Conservation (phyloP, 2,113 vertebrate species). For the Nansenia antarctica region DNA sequence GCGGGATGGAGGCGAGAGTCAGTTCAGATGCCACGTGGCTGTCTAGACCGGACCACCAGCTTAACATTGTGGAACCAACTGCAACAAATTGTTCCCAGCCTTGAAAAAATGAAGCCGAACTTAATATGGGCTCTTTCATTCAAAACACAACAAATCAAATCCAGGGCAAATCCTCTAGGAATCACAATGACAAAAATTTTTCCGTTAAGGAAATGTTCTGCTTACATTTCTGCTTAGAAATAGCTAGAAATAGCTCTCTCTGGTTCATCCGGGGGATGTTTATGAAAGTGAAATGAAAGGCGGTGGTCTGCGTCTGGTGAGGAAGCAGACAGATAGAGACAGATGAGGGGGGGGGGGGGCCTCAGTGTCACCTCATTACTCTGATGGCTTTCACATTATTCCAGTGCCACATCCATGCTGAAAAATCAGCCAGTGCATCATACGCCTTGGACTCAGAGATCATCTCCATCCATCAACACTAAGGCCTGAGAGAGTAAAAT, state of each 20-base stretch:
- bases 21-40: too few species aligned
- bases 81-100: too few species aligned
- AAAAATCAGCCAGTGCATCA: slow-evolving; percentile 33
- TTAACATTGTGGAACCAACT: too few species aligned
- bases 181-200: too few species aligned
- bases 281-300: slow-evolving; percentile 12
- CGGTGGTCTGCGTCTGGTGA: not conserved
- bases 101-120: too few species aligned
- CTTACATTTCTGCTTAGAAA: too few species aligned
- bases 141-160: too few species aligned
- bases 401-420: slow-evolving; percentile 15
- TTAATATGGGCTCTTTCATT: too few species aligned
- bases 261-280: not conserved
- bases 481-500: not conserved
- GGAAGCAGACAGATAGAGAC: slow-evolving; percentile 19
- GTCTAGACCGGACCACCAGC: too few species aligned
- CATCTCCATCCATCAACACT: slow-evolving; percentile 31
- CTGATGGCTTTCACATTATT: slow-evolving; percentile 23
- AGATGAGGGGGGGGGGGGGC: slow-evolving; percentile 8
- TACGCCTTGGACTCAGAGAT: slow-evolving; percentile 19
- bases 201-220: too few species aligned
- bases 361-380: slow-evolving; percentile 23
- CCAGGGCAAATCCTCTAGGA: too few species aligned
- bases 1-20: too few species aligned
- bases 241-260: not conserved